Evolutionary conservation across 1,140 invertebrate species (phyloP).

Genomic region (Drosophila nannoptera): DNA sequence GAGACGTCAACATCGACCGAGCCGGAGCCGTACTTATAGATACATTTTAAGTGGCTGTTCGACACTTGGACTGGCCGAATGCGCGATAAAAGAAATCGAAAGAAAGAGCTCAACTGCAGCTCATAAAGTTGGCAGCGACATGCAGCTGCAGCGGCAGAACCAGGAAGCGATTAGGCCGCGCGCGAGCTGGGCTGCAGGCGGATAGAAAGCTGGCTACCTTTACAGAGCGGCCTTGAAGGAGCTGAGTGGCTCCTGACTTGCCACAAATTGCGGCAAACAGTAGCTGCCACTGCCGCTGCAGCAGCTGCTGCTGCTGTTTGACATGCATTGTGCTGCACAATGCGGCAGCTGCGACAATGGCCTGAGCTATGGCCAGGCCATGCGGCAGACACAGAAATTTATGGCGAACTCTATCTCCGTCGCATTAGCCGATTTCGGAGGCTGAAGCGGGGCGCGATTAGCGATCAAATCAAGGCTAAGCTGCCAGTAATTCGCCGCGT

Average conservation of each 20-base stretch:
- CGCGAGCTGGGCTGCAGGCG: too few relatives aligned
- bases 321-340: slow-evolving; percentile 5
- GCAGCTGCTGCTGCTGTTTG: slow-evolving; percentile 16
- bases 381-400: slow-evolving; percentile 23
- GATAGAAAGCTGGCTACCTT: too few relatives aligned
- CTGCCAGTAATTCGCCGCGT: slow-evolving; percentile 46
- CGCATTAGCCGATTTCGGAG: too few relatives aligned
- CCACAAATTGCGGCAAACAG: not conserved
- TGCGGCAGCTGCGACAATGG: slow-evolving; percentile 4
- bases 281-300: not conserved
- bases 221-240: too few relatives aligned
- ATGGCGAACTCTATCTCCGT: not conserved
- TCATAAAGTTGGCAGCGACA: slow-evolving; percentile 36
- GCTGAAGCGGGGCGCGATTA: not conserved
- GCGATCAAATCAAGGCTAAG: slow-evolving; percentile 51
- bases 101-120: slow-evolving; percentile 23
- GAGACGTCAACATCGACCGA: slow-evolving; percentile 6
- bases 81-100: slow-evolving; percentile 50
- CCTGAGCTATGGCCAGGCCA: slow-evolving; percentile 25
- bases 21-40: slow-evolving; percentile 32
- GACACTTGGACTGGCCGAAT: slow-evolving; percentile 60
- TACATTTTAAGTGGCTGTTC: slow-evolving; percentile 50
- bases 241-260: too few relatives aligned
- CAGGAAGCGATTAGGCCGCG: slow-evolving; percentile 25
- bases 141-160: not conserved